A percentile compares a stretch with the other conserved stretches of the same genome.
Evolutionary conservation across 2,797 vertebrate species (phyloP).

Genomic region (Prionace glauca): DNA sequence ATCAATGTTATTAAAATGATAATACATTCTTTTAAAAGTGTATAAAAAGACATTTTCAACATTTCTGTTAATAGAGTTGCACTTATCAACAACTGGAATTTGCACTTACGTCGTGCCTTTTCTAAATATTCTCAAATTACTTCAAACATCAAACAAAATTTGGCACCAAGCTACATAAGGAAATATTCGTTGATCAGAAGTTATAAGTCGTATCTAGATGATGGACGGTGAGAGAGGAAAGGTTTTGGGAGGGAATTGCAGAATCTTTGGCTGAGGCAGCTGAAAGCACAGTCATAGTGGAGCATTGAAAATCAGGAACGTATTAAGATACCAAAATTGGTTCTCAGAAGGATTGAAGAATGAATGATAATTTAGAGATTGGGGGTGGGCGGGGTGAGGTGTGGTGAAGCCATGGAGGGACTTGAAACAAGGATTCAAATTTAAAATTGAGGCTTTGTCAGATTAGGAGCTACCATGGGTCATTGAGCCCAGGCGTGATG

Average conservation of each 20-base stretch:
- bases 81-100: neutral
- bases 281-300: neutral
- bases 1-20: too few relatives aligned
- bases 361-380: neutral
- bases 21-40: neutral
- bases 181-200: neutral
- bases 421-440: neutral
- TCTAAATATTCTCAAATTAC: neutral
- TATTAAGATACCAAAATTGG: too few relatives aligned
- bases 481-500: neutral
- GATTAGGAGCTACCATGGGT: neutral
- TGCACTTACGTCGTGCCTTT: neutral
- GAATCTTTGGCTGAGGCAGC: neutral
- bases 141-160: neutral
- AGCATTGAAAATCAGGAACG: neutral
- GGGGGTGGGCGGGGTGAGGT: too few relatives aligned
- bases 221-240: neutral
- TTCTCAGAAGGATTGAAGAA: neutral
- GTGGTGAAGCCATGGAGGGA: neutral
- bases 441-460: neutral
- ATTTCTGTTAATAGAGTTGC: neutral
- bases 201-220: neutral
- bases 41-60: neutral
- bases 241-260: neutral
- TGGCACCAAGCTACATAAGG: neutral